Conservation (phyloP, 2,113 vertebrate species). For the Zapornia atra region DNA sequence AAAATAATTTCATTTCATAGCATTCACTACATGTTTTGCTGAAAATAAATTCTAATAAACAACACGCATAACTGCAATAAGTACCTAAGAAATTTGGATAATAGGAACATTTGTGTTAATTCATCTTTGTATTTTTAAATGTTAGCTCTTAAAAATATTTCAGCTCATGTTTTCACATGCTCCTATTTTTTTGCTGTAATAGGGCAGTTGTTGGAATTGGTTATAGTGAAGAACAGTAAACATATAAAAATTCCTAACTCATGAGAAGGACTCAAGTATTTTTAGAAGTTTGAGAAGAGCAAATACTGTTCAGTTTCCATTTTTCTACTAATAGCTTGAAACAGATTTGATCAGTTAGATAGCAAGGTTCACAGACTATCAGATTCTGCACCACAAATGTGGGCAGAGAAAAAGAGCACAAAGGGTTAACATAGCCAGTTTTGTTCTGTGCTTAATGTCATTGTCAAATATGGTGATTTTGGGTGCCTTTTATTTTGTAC, state of each 20-base stretch:
- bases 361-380: background rate
- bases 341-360: background rate
- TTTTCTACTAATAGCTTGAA: background rate
- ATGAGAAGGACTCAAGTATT: conserved; percentile 68
- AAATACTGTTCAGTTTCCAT: conserved; percentile 8
- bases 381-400: background rate
- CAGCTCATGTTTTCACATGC: background rate
- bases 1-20: conserved; percentile 48
- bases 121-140: conserved; percentile 28
- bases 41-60: conserved; percentile 45
- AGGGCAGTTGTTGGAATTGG: conserved; percentile 44
- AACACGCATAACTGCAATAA: background rate
- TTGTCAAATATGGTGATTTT: background rate
- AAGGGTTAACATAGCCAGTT: background rate
- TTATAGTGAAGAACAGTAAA: conserved; percentile 65
- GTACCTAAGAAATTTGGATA: background rate
- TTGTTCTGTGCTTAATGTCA: background rate
- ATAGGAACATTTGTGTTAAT: background rate
- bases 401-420: background rate
- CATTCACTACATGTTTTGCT: conserved; percentile 15
- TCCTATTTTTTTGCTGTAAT: conserved; percentile 40
- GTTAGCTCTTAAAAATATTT: conserved; percentile 16
- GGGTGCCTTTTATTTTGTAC: background rate
- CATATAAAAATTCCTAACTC: conserved; percentile 70
- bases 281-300: conserved; percentile 62